Evolutionary conservation across 2,113 vertebrate species (phyloP), one percentile per base, ranked within the genome.

Genomic region (Otis tarda): DNA sequence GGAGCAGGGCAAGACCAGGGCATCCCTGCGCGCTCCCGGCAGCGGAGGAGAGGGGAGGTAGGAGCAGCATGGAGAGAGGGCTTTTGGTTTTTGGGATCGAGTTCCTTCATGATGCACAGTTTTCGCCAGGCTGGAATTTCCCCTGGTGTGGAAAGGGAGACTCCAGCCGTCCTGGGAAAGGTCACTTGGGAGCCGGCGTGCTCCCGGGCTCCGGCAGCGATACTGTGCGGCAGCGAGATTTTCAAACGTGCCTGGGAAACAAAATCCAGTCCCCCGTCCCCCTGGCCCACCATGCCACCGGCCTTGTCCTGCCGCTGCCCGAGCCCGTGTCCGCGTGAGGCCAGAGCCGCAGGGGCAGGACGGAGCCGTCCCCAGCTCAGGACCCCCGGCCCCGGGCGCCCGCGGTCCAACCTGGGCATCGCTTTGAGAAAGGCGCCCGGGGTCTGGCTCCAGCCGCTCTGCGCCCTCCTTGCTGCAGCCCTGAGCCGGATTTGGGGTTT

Each of bases 301-400:
- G 45, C 21, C 24, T 64, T 45, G 28, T 35, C 74, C 81, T 82
- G 73, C 69, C 65, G 76, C 89, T 63, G 64, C 39, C 39, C 43
- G 9, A 35, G 24, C 33, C 21, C 3, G 0, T 1, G 1, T 35
- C 52, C 3, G 0, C 0, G 4, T 2, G 7, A 33, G 47, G n/a
- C 12, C 87, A 59, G 64, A 43, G 60, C 6, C 24, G 6, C 0
- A 18, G 14, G 21, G 49, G n/a, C 33, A 84, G 82, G 71, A 75
- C 2, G 3, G 55, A 47, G 9, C 24, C 15, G 3, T 39, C 7
- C 55, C 39, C 2, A 2, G 45, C 14, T 6, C 37, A 47, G 70
- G 23, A 77, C 8, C 52, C 76, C 17, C 7, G 2, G 24, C 35
- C 14, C 43, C 1, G 0, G n/a, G 22, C 14, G 19, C 14, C 56